phyloP scores from a whole-genome alignment of 2,797 vertebrate genomes.

The Remorina albescens region DNA sequence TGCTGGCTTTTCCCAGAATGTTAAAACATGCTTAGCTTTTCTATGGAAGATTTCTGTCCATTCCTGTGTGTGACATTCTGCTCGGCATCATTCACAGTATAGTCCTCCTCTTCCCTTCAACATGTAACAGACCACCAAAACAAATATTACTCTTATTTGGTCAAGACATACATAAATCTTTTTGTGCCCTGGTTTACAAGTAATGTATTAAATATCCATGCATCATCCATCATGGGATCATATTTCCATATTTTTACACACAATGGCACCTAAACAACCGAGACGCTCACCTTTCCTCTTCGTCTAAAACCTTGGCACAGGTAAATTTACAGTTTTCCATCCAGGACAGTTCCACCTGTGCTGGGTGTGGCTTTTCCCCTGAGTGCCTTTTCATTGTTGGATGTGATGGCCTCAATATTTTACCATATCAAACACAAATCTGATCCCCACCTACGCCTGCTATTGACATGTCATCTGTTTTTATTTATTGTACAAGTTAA shows the following conservation, averaged over 20 bases:
- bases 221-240: neutral
- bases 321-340: conserved; percentile 12
- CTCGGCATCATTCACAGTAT: neutral
- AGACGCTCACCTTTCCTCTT: conserved; percentile 2
- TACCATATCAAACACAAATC: neutral
- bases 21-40: neutral
- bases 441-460: conserved; percentile 6
- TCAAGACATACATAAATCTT: no score
- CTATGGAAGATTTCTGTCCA: conserved; percentile 7
- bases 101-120: neutral
- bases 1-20: conserved; percentile 21
- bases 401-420: conserved; percentile 5
- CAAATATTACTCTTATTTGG: neutral
- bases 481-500: neutral
- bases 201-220: neutral
- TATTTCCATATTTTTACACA: conserved; percentile 9
- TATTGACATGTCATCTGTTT: conserved; percentile 9
- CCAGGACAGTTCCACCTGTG: neutral
- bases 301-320: neutral
- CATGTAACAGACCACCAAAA: conserved; percentile 2
- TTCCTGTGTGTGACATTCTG: conserved; percentile 10
- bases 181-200: neutral
- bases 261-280: neutral
- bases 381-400: neutral
- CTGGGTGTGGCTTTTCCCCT: conserved; percentile 24